Evolutionary conservation across 2,113 vertebrate species (phyloP).

Genomic region (Protomyctophum bolini): DNA sequence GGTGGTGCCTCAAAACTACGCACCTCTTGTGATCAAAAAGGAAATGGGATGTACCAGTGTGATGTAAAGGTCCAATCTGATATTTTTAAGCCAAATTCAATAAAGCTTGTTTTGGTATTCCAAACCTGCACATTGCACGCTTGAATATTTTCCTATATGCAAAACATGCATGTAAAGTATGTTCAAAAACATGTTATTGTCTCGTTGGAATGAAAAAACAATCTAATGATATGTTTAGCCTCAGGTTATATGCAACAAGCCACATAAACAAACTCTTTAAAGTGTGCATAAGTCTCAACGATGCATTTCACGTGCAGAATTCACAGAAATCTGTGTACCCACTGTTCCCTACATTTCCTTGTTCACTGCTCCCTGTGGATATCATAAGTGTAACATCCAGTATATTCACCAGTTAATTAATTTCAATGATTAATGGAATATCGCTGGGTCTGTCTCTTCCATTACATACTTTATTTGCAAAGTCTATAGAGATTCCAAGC

Average conservation of each 20-base stretch:
- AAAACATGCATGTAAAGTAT: slow-evolving; percentile 14
- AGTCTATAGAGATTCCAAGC: slow-evolving; percentile 67
- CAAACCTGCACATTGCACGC: not conserved
- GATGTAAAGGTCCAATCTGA: not conserved
- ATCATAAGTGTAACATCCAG: slow-evolving; percentile 65
- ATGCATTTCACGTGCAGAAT: slow-evolving; percentile 40
- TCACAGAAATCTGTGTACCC: slow-evolving; percentile 50
- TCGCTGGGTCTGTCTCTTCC: slow-evolving; percentile 61
- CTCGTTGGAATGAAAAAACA: slow-evolving; percentile 3
- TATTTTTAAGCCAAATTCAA: not conserved
- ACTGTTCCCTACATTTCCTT: slow-evolving; percentile 38
- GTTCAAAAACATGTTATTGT: not conserved
- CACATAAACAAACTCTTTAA: slow-evolving; percentile 13
- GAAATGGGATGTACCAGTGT: not conserved
- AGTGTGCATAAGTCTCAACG: slow-evolving; percentile 36
- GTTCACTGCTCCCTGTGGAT: slow-evolving; percentile 56
- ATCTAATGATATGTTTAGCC: slow-evolving; percentile 8
- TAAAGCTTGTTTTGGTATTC: not conserved
- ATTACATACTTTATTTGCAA: slow-evolving; percentile 72
- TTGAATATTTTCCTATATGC: not conserved
- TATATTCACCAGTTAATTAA: slow-evolving; percentile 74
- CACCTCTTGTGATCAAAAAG: not conserved
- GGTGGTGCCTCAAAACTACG: not conserved
- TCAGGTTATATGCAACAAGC: slow-evolving; percentile 16
- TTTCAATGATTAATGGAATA: slow-evolving; percentile 75